These are phyloP conservation scores for Vireo altiloquus DNA, from an alignment of 2,113 vertebrate genomes.

Conservation along the genomic window DNA sequence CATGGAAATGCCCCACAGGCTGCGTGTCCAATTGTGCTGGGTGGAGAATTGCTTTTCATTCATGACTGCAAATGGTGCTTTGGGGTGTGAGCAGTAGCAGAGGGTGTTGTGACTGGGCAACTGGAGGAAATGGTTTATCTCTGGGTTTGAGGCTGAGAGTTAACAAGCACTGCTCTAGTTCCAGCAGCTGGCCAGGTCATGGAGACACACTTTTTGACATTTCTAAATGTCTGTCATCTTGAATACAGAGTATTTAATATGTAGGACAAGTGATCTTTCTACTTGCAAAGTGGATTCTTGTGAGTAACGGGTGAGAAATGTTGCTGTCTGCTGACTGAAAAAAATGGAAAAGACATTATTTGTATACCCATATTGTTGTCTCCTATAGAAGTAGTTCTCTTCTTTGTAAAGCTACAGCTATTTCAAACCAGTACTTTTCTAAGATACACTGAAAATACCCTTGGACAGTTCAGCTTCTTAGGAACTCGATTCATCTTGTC, in stretches of 20 bases:
- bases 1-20: not conserved
- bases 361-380: not conserved
- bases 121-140: not conserved
- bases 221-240: not conserved
- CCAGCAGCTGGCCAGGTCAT: not conserved
- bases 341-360: not conserved
- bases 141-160: not conserved
- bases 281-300: not conserved
- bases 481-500: slow-evolving; percentile 11
- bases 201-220: not conserved
- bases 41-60: not conserved
- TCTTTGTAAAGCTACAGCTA: not conserved
- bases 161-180: not conserved
- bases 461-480: slow-evolving; percentile 17
- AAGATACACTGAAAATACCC: slow-evolving; percentile 29
- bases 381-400: not conserved
- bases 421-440: slow-evolving; percentile 10
- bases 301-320: not conserved
- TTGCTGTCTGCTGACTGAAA: not conserved
- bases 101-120: not conserved
- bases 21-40: not conserved
- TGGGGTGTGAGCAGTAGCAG: not conserved
- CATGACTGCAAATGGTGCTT: not conserved
- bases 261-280: not conserved
- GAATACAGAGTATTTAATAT: not conserved